Base-by-base conservation (phyloP, 23 tunicate species). In the Aplidium turbinatum region DNA sequence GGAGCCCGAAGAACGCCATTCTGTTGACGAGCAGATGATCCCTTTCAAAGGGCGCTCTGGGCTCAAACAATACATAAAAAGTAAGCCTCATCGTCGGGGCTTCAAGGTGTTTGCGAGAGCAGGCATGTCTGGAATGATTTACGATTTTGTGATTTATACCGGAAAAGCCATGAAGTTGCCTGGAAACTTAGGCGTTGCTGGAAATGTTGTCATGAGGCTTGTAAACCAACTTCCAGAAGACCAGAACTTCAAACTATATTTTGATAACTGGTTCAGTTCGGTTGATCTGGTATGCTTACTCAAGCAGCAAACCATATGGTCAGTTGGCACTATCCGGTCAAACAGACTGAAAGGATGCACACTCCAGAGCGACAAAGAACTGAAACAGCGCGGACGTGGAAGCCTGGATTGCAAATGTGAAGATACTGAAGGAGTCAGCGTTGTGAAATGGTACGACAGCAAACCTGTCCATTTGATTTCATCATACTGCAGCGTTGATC, bases 81-180 rank as follows among this genome's bases (percentile, higher is more conserved):
- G 20, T 23, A 62, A 62, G 68, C 38, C 68, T 23, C 68, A 62
- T 62, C 22, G 68, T 24, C 30, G 68, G 68, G 68, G 68, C 9
- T 62, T 62, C 38, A 62, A 62, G 22, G 68, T 62, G 5, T 62
- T 62, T 62, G 68, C 68, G 20, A 62, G 68, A 29, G 68, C 68
- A 62, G 38, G 35, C 19, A 62, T 62, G 35, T 62, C 68, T 23
- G 38, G 68, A 16, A 5, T 62, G 68, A 62, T 62, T 6, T 62
- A 62, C 38, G 36, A 62, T 62, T 62, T 62, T 31, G 18, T 11
- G 22, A n/a, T 24, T n/a, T 62, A 62, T 29, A 62, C 68, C 6
- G 68, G 68, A 35, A 62, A 62, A 23, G 68, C 68, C 30, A 62
- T 62, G 68, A 62, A 62, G 68, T 62, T 62, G n/a, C 68, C 68